Evolutionary conservation across 2,797 vertebrate genomes (phyloP), one percentile per base, ranked within the genome.

Genomic region (Silurus lanzhouensis): DNA sequence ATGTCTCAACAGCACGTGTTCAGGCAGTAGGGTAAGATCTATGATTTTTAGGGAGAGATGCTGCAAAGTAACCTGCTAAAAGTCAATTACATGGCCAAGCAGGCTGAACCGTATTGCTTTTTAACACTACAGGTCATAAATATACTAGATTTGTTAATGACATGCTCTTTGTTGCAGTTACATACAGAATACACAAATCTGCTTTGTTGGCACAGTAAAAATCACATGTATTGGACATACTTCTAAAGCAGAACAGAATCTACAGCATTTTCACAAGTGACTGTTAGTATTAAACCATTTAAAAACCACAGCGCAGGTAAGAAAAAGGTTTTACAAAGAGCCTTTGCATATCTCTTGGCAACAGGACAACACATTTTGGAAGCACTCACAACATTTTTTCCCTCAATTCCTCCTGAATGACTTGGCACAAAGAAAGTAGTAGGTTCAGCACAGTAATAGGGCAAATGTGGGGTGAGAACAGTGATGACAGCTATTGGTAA

Each of bases 401-500:
- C 48, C 71, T 71, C 71, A 81, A 64, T 80, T 77, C 64, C 31
- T 19, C 76, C 60, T 82, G 80, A 86, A 81, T 82, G 60, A 83
- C 81, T 79, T 84, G 72, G 89, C 84, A 82, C 84, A 86, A 85
- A 84, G 63, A 72, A 81, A 87, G 83, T 76, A 81, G 38, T 81
- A 61, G 81, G n/a, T 70, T 85, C 81, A 84, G 84, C 88, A 81
- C 80, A 71, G 79, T 84, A 86, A 89, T 89, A 86, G 81, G 88
- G 77, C 83, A 89, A 92, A 91, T 87, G 89, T 84, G 76, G 52
- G 80, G 77, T 87, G 82, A 84, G 84, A 89, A 88, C 87, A 60
- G 75, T 85, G 88, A 91, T 87, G 88, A 90, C 90, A 90, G 90
- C 92, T 94, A 91, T 92, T 92, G 93, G 92, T 93, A 92, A 94